These are phyloP conservation scores for Argyresthia goedartella DNA, from an alignment of 2,888 invertebrate genomes.

Conservation along the genomic window DNA sequence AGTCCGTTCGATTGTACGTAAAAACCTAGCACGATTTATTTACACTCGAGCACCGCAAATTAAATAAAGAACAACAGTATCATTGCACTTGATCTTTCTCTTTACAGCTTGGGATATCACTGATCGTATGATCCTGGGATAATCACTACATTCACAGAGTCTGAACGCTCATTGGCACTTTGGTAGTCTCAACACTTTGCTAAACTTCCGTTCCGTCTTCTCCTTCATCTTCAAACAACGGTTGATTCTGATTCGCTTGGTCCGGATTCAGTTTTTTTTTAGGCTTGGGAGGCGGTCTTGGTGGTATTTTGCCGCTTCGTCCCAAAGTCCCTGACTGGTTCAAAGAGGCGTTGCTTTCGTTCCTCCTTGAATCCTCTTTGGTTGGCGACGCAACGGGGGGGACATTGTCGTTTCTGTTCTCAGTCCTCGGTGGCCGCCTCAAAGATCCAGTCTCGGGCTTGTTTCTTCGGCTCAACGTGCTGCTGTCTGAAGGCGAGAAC, in stretches of 20 bases:
- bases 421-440: conserved; percentile 43
- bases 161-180: conserved; percentile 61
- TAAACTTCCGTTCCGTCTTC: conserved; percentile 92
- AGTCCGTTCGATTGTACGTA: conserved; percentile 41
- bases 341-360: conserved; percentile 38
- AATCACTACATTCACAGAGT: conserved; percentile 39
- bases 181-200: conserved; percentile 36
- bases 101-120: conserved; percentile 29
- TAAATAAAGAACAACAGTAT: conserved; percentile 15
- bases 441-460: conserved; percentile 68
- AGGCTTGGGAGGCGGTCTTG: conserved; percentile 86
- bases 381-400: conserved; percentile 29
- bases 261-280: conserved; percentile 80
- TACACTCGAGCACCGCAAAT: conserved; percentile 66
- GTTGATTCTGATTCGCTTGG: conserved; percentile 69
- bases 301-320: conserved; percentile 79
- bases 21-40: conserved; percentile 65
- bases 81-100: conserved; percentile 7
- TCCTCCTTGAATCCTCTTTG: conserved; percentile 47
- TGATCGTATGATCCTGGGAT: conserved; percentile 16
- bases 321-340: conserved; percentile 61
- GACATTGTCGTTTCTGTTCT: conserved; percentile 38
- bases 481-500: conserved; percentile 43
- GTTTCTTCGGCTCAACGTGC: conserved; percentile 52
- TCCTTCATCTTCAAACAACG: conserved; percentile 88